Evolutionary conservation across 2,113 vertebrate genomes (phyloP), one percentile per base, ranked within the genome.

Genomic region (Oryzias curvinotus): DNA sequence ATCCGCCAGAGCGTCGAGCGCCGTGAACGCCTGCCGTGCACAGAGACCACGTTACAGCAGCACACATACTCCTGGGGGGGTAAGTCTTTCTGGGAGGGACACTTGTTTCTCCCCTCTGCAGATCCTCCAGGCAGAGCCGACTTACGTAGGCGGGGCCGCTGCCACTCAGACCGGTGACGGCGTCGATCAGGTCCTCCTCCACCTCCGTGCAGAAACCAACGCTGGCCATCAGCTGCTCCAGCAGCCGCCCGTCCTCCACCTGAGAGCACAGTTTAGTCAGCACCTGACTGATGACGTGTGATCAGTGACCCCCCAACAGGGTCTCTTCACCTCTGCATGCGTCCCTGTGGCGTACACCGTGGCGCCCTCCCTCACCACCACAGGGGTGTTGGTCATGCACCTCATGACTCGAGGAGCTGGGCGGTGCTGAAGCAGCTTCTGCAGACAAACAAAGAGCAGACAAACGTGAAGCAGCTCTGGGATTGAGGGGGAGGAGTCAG

Each of bases 321-420:
- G 91, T 90, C 1, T 93, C 90, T 52, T 96, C 93, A 98, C 93
- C 47, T 95, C 90, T 0, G 97, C 96, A 0, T 99, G 93, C 0
- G 93, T 96, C 14, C 97, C 97, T 0, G 94, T 94, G 68, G 97
- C 96, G 1, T 98, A 99, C 55, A 98, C 97, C 0, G 97, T 98
- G 3, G 97, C 96, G 0, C 97, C 97, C 74, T 98, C 96, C 13
- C 92, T 93, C 75, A 98, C 97, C 63, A 99, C 89, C 70, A 98
- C 97, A 0, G 97, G 96, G 0, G 97, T 99, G 78, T 99, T 98
- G 21, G 97, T 98, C 97, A 98, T 99, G 71, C 95, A 96, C 57
- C 96, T 93, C 84, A 99, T 96, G 77, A 99, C 96, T 87, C 95
- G 96, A 15, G 97, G 96, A 28, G 90, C 73, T 0, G 91, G 17